Evolutionary conservation across 2,113 vertebrate species (phyloP), one percentile per base, ranked within the genome.

Genomic region (Phrynosoma blainvillii): DNA sequence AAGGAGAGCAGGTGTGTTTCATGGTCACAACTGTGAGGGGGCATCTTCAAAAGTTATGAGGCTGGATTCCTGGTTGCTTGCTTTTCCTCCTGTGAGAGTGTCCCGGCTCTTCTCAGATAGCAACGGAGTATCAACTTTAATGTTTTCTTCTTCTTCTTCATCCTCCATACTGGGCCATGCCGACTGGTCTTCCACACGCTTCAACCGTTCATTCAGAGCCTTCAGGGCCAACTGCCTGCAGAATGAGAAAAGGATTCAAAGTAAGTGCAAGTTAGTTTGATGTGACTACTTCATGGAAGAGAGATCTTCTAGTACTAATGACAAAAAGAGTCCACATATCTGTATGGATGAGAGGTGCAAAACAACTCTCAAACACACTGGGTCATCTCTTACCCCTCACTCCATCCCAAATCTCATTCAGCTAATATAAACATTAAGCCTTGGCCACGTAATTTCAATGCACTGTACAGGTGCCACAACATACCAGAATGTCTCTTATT

Each of bases 81-180:
- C 91, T 85, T 97, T 96, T 70, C 96, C 94, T 0, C 94, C 95
- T 0, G 84, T 16, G 0, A 87, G 1, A 0, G 96, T n/a, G 40
- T 93, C 89, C 89, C 93, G 90, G 90, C 91, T 94, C n/a, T 94
- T 95, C 92, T 86, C 96, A 0, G 97, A 92, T 87, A 98, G 97
- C 83, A 98, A 94, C 0, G 97, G 97, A 9, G 89, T 96, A 88
- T 98, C 97, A 0, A 94, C 96, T 87, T 97, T 97, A 1, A 27
- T 87, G 1, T 5, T 89, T 27, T 98, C 98, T 65, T 99, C 98
- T 62, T 99, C 98, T 52, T 99, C 98, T 0, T 99, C 98, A 0
- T 99, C 98, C 27, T 99, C 99, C 99, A 99, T 99, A 96, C 96
- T 99, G 79, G 99, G 99, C 99, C 99, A 99, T 42, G 98, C 97